A percentile compares a stretch with the other conserved stretches of the same genome.
These are phyloP conservation scores for Sphenodon punctatus DNA, from an alignment of 2,797 vertebrate genomes.

Conservation along the genomic window DNA sequence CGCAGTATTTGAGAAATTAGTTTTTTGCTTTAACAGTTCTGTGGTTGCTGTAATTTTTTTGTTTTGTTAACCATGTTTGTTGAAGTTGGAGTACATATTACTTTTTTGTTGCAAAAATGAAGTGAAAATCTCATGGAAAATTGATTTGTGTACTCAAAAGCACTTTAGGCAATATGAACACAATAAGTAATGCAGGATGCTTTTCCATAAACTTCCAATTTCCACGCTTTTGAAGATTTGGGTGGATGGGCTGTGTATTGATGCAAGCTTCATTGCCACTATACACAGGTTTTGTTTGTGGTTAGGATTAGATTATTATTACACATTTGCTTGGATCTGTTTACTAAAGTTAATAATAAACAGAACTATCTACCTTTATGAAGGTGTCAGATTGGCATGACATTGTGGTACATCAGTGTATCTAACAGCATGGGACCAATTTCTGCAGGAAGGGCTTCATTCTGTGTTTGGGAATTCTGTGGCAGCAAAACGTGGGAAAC, in stretches of 20 bases:
- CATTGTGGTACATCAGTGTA: background rate
- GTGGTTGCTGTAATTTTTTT: background rate
- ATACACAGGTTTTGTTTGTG: background rate
- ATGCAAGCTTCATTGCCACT: background rate
- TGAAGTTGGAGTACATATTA: background rate
- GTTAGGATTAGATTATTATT: background rate
- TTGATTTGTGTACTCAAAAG: background rate
- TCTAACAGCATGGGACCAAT: background rate
- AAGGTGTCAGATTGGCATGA: background rate
- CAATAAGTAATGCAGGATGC: too few species aligned
- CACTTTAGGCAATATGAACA: background rate
- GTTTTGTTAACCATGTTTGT: background rate
- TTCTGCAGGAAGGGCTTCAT: background rate
- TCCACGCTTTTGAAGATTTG: background rate
- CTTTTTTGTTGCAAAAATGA: background rate
- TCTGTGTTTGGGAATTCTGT: background rate
- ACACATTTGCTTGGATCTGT: background rate
- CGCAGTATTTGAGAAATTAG: background rate
- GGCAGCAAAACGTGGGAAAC: too few species aligned
- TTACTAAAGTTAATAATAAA: background rate
- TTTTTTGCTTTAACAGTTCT: background rate
- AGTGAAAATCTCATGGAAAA: background rate
- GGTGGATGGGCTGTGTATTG: background rate
- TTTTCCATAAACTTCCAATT: background rate
- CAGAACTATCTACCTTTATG: background rate